Evolutionary conservation across 1,140 invertebrate genomes (phyloP), one percentile per base, ranked within the genome.

Genomic region (Ceratoteleas bidentatus): DNA sequence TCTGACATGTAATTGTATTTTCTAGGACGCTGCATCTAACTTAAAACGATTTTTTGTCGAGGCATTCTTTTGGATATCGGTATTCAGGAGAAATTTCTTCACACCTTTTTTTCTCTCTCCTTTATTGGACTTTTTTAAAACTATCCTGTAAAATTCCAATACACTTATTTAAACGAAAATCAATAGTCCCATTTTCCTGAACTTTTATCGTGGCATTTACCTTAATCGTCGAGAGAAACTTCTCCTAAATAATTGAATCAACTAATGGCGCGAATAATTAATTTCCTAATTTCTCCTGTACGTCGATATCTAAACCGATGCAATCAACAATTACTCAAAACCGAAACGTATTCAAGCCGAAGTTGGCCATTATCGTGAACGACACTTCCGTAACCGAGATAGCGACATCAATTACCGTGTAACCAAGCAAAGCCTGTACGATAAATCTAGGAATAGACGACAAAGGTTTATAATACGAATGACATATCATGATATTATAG

Each of bases 401-500:
- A 66, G 56, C 36, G 38, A 68, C n/a, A 68, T 61, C 56, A 68
- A 54, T 61, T 36, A 68, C 53, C n/a, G 34, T 47, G 32, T 75
- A 76, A 61, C 33, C 73, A 38, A 68, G 57, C 47, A 68, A 68
- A 76, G 47, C 57, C 56, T 76, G 73, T 68, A 66, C 61, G 40
- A 64, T 65, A 68, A 40, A 50, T 47, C 52, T 76, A 75, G 56
- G 54, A 61, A 68, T 76, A 76, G 64, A 76, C 33, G 43, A 14
- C 45, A 75, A 76, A 68, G 11, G 33, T 68, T 68, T 76, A 76
- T 76, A 68, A 61, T 62, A 68, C 62, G n/a, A 76, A 68, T 47
- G 49, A 76, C 73, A 76, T 76, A 76, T 76, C 73, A 76, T 60
- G 54, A 43, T 15, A 76, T 49, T 36, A 76, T 68, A 76, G 45